Evolutionary conservation across 2,797 vertebrate species (phyloP).

Genomic region (Cephalopachus bancanus): DNA sequence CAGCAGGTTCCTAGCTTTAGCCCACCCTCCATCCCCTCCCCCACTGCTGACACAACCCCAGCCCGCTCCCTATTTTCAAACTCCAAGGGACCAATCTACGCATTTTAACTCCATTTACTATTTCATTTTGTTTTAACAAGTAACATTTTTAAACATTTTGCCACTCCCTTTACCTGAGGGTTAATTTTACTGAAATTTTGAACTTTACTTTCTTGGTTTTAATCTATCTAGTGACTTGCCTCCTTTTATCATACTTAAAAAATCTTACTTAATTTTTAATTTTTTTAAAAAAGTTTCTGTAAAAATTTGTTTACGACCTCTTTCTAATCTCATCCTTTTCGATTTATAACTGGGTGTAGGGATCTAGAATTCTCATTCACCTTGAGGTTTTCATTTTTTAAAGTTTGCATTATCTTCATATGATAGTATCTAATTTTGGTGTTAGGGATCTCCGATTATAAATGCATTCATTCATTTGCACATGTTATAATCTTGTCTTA

Average conservation of each 20-base stretch:
- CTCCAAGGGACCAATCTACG: not conserved
- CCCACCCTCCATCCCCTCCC: not conserved
- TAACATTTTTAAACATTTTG: too few relatives aligned
- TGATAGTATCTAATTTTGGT: fast-evolving
- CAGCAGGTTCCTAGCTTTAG: not conserved
- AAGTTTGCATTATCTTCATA: fast-evolving
- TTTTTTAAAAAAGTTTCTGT: not conserved
- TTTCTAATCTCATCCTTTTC: too few relatives aligned
- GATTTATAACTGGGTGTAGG: too few relatives aligned
- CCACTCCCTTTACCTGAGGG: not conserved
- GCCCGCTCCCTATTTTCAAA: too few relatives aligned
- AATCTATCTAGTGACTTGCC: not conserved
- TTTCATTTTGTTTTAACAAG: too few relatives aligned
- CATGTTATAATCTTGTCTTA: not conserved
- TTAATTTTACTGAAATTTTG: not conserved
- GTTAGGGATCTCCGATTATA: not conserved
- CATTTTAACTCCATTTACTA: too few relatives aligned
- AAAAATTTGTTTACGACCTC: not conserved
- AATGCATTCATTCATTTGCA: too few relatives aligned
- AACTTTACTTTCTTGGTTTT: not conserved
- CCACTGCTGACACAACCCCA: not conserved
- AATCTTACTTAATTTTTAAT: not conserved
- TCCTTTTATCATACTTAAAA: not conserved
- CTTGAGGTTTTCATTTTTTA: not conserved
- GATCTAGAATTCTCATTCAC: not conserved